Evolutionary conservation across 2,888 invertebrate genomes (phyloP), one percentile per base, ranked within the genome.

Genomic region (Carterocephalus palaemon): DNA sequence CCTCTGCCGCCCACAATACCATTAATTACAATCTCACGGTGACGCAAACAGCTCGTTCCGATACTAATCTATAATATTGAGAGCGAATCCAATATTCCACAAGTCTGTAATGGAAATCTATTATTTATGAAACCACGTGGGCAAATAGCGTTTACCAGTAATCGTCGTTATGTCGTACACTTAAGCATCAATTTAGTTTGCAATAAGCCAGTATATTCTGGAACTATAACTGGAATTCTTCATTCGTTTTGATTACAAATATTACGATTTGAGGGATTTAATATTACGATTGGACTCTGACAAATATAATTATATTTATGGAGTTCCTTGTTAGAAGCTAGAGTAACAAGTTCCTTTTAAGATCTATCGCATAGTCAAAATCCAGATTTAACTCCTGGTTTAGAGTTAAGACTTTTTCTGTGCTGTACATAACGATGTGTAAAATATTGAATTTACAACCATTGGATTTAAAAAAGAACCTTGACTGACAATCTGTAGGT

Each of bases 21-120:
- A 51, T 53, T 57, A 54, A 58, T 58, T 59, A 53, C 48, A 37
- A 52, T 53, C 48, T 50, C 40, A 43, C 22, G 54, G 42, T 53
- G 45, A 51, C 47, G 53, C 52, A 53, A 55, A 54, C 42, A 48
- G 51, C 39, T 46, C 39, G 24, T 40, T 55, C 34, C 46, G 51
- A 54, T 56, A 52, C 49, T 49, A 51, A 55, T 57, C 54, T 49
- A 26, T 42, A 41, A 50, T 51, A 52, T 52, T 46, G 47, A 49
- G 47, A 48, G 45, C 49, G 31, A 49, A 48, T 49, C 49, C 52
- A 52, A 55, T 53, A 51, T 52, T 48, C 51, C 50, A 48, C 49
- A 49, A 42, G 38, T 42, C 39, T 36, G 46, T 49, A 52, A 54
- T 50, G 40, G 47, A 47, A 48, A 50, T 50, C 41, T 47, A 54